phyloP scores from a whole-genome alignment of 2,888 invertebrate genomes.

The Cactoblastis cactorum region DNA sequence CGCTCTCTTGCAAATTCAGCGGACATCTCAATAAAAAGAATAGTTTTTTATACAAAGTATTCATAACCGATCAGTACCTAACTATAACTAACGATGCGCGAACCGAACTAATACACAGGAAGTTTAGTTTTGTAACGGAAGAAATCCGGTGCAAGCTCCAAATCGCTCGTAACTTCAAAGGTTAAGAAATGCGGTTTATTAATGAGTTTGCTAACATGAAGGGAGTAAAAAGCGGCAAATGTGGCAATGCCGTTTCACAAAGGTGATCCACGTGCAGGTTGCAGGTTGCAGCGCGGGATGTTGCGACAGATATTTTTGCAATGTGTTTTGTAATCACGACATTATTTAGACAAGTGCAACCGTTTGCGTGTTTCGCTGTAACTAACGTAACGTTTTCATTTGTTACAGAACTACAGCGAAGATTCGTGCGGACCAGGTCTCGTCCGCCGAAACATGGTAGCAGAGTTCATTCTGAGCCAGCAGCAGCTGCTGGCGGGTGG shows the following conservation, averaged over 20 bases:
- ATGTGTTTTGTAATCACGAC: conserved; percentile 53
- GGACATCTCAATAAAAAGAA: background rate
- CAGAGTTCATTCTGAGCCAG: conserved; percentile 90
- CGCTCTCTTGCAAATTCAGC: conserved; percentile 8
- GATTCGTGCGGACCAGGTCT: conserved; percentile 70
- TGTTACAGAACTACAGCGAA: conserved; percentile 72
- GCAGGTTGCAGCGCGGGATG: conserved; percentile 55
- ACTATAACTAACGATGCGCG: conserved; percentile 23
- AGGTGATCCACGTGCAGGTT: conserved; percentile 62
- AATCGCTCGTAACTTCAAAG: conserved; percentile 42
- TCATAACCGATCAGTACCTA: conserved; percentile 27
- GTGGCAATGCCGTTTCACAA: conserved; percentile 64
- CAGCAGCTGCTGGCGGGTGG: conserved; percentile 71
- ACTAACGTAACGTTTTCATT: conserved; percentile 54
- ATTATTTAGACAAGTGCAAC: conserved; percentile 49
- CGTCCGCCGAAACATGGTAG: conserved; percentile 90
- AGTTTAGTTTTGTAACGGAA: conserved; percentile 52
- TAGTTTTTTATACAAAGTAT: conserved; percentile 21
- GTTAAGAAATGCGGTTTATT: conserved; percentile 60
- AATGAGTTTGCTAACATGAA: conserved; percentile 60
- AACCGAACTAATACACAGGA: conserved; percentile 38
- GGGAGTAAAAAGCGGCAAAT: conserved; percentile 60
- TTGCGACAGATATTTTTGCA: conserved; percentile 66
- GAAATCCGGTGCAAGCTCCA: conserved; percentile 55
- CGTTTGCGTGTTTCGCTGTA: conserved; percentile 39